Evolutionary conservation across 2,113 vertebrate species (phyloP).

Genomic region (Grallaria varia): DNA sequence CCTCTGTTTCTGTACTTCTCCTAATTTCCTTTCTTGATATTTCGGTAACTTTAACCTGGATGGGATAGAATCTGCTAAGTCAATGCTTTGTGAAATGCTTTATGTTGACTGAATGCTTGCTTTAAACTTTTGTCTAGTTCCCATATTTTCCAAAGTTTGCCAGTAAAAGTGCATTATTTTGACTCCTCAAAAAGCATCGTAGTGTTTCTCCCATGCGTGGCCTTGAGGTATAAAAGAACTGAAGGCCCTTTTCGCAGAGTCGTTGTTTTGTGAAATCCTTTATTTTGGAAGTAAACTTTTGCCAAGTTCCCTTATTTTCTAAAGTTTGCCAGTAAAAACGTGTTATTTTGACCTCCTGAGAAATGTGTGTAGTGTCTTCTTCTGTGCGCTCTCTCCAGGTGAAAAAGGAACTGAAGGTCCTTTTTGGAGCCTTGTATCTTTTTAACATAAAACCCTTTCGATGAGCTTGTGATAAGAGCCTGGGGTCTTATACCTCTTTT

Average conservation of each 20-base stretch:
- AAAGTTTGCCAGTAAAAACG: no score
- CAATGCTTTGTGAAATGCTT: neutral
- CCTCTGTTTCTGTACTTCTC: neutral
- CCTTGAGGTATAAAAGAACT: neutral
- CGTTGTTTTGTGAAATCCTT: no score
- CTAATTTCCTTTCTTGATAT: neutral
- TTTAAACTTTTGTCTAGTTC: neutral
- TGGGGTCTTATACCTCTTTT: neutral
- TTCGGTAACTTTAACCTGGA: neutral
- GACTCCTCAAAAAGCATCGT: neutral
- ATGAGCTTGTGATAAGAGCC: neutral
- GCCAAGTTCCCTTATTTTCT: no score
- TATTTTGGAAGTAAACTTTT: no score
- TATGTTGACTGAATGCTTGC: neutral
- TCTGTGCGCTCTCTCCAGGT: neutral
- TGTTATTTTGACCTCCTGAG: no score
- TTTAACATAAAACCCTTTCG: neutral
- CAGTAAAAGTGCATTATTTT: neutral
- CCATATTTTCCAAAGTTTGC: neutral
- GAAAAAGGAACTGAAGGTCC: neutral
- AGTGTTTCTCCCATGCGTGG: neutral
- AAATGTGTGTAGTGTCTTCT: no score
- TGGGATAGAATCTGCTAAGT: neutral
- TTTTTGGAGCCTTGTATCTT: neutral
- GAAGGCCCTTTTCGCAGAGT: no score